Evolutionary conservation across 1,140 invertebrate species (phyloP).

Genomic region (Hyposmocoma kahamanoa): DNA sequence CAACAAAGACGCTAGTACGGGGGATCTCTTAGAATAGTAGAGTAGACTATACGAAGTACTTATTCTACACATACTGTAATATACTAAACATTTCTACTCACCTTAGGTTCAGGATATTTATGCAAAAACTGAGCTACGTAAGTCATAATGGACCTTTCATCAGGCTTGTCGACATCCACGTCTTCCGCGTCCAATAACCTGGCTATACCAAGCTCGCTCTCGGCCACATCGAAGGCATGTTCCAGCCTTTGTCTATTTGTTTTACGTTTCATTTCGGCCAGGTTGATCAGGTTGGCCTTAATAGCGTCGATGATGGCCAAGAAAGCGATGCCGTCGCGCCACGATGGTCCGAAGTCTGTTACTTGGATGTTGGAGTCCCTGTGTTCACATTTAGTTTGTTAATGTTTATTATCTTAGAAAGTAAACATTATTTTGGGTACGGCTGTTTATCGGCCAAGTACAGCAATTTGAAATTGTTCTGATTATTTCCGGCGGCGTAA

Average conservation of each 20-base stretch:
- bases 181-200: slow-evolving; percentile 95
- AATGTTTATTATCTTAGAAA: too few species aligned
- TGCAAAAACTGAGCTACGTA: slow-evolving; percentile 99
- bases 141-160: slow-evolving; percentile 99
- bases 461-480: too few species aligned
- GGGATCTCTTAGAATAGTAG: too few species aligned
- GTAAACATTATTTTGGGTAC: too few species aligned
- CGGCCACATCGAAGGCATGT: slow-evolving; percentile 95
- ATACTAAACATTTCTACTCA: slow-evolving; percentile 24
- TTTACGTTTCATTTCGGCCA: slow-evolving; percentile 84
- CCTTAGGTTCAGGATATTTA: slow-evolving; percentile 91
- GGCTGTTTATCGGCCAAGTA: too few species aligned
- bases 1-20: too few species aligned
- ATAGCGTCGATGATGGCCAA: slow-evolving; percentile 97
- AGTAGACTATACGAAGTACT: too few species aligned
- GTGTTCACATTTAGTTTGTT: too few species aligned
- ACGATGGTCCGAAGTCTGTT: slow-evolving; percentile 96
- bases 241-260: slow-evolving; percentile 89
- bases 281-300: slow-evolving; percentile 93
- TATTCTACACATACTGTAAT: background rate
- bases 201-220: slow-evolving; percentile 94
- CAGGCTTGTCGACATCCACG: slow-evolving; percentile 96
- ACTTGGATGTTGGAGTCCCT: slow-evolving; percentile 92
- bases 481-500: too few species aligned
- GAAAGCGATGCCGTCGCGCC: slow-evolving; percentile 98